Evolutionary conservation across 1,140 invertebrate species (phyloP), one percentile per base, ranked within the genome.

Genomic region (Bacillus rossius): DNA sequence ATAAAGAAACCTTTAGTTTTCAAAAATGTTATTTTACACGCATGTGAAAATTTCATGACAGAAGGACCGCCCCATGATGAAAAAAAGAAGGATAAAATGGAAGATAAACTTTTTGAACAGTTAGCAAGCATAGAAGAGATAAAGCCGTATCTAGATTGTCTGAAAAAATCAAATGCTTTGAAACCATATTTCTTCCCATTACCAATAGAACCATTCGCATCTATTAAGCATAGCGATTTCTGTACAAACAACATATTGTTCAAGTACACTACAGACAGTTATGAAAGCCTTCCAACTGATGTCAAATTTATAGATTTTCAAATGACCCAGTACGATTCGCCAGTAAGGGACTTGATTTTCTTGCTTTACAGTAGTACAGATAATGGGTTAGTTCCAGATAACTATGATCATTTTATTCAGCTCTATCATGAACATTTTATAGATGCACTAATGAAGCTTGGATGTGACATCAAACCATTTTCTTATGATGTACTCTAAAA

Each of bases 201-300:
- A 14, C 49, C 41, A 45, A 55, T 22, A 14, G 58, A 60, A 55
- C 58, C 58, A 13, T 59, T 59, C 54, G 49, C 57, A 7, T 43
- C 57, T 14, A 22, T 53, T 22, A 25, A 34, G n/a, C 57, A 59
- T 23, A 40, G 45, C 45, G 57, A 59, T 34, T 42, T 59, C 8
- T 59, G 57, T 49, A 55, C 34, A n/a, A 55, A 55, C n/a, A 60
- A 60, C 17, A 60, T 60, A 19, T 29, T 60, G 23, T 60, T 60
- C 29, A 29, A 19, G 13, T 60, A 60, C 40, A 26, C 48, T 25
- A 42, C 3, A 8, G 40, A 26, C 3, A 41, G 7, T 37, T 8
- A 10, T 16, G 25, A 48, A 0, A 16, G 29, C 17, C 19, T 1
- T 10, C 57, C 42, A 37, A 29, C n/a, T 16, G 50, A 17, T 13